These are phyloP conservation scores for Protaetia brevitarsis DNA, from an alignment of 1,140 invertebrate genomes.

Conservation along the genomic window DNA sequence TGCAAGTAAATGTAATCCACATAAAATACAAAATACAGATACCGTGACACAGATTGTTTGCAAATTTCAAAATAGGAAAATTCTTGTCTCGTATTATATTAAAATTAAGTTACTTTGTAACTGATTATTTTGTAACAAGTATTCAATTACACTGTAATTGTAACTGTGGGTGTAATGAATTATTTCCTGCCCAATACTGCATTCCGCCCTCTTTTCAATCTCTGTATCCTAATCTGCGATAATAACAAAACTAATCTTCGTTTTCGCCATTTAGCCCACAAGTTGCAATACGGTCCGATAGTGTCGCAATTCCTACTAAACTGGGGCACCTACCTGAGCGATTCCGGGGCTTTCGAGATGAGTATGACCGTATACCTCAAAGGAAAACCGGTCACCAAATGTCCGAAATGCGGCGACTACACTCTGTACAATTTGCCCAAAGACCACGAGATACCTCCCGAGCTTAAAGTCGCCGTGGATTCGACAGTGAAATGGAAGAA, in stretches of 20 bases:
- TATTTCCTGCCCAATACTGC: not conserved
- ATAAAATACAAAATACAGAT: no score
- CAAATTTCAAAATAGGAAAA: no score
- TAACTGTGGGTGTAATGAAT: no score
- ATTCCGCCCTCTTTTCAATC: no score
- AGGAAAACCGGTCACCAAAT: conserved; percentile 2
- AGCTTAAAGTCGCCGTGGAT: not conserved
- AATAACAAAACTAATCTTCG: no score
- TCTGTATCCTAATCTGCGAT: not conserved
- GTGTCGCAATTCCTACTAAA: not conserved
- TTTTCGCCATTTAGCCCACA: not conserved
- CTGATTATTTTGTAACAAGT: no score
- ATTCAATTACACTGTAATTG: no score
- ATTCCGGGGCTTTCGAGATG: not conserved
- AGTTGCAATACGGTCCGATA: not conserved
- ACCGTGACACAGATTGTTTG: no score
- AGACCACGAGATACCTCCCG: conserved; percentile 11
- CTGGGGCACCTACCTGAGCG: conserved; percentile 12
- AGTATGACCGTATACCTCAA: not conserved
- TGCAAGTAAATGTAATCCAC: no score
- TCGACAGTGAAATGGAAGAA: conserved; percentile 9
- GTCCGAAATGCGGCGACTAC: conserved; percentile 20
- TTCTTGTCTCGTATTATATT: no score
- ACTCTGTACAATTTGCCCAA: conserved; percentile 11
- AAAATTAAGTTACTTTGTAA: no score